These are phyloP conservation scores for Ageneiosus marmoratus DNA, from an alignment of 2,113 vertebrate species.

Conservation along the genomic window DNA sequence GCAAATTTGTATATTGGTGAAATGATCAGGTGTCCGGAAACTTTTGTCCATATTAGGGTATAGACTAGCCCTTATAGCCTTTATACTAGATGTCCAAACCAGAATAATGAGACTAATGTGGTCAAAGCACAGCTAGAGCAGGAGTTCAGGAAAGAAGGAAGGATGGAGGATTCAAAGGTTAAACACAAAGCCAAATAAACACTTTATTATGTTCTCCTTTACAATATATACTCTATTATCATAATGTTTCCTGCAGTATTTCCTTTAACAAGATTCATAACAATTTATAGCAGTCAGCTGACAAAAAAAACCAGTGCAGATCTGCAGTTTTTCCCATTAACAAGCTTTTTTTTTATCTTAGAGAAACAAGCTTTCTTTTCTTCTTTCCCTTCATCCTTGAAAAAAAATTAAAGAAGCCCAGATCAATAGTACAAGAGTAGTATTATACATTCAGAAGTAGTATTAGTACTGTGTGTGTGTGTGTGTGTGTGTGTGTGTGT, in stretches of 20 bases:
- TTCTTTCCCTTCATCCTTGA: background rate
- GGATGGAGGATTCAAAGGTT: no score
- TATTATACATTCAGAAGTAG: background rate
- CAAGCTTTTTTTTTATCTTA: background rate
- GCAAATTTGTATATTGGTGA: no score
- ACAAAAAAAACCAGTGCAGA: background rate
- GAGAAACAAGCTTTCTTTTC: background rate
- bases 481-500: no score
- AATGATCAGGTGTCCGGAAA: no score
- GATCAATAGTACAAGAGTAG: background rate
- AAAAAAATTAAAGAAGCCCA: background rate
- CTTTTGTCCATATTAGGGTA: no score
- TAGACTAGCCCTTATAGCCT: no score
- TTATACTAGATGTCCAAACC: no score
- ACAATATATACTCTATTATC: conserved; percentile 6
- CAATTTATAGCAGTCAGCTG: conserved; percentile 16
- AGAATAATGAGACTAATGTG: no score
- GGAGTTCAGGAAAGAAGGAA: no score
- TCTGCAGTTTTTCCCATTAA: background rate
- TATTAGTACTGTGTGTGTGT: background rate
- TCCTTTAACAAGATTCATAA: conserved; percentile 24
- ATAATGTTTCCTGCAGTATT: conserved; percentile 11
- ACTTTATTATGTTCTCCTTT: background rate
- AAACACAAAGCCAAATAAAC: no score
- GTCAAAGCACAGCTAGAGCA: no score